phyloP scores from a whole-genome alignment of 64 coral and sea anemone species.

The Pocillopora damicornis region DNA sequence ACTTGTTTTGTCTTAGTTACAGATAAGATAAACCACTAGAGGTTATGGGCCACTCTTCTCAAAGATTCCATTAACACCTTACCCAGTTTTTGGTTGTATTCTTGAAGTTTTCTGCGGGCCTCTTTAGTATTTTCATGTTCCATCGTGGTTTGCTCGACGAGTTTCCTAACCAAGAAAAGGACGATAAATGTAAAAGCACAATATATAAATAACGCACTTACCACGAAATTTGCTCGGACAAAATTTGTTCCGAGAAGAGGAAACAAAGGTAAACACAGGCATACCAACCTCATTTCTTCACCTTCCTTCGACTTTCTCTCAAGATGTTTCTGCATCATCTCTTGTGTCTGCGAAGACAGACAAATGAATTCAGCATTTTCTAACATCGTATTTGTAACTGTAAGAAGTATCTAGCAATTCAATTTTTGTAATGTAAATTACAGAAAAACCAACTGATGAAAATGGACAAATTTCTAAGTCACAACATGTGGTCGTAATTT shows the following conservation, averaged over 20 bases:
- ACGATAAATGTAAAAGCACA: background rate
- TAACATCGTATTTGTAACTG: background rate
- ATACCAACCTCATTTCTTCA: conserved; percentile 88
- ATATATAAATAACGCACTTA: background rate
- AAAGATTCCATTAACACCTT: background rate
- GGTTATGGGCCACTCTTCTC: no score
- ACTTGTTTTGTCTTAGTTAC: no score
- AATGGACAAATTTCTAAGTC: background rate
- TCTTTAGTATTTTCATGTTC: conserved; percentile 94
- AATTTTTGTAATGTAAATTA: no score
- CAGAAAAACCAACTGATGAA: no score
- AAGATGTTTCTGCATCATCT: conserved; percentile 95
- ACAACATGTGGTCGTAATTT: background rate
- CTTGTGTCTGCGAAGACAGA: conserved; percentile 60
- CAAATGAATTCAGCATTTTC: background rate
- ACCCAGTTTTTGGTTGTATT: conserved; percentile 96
- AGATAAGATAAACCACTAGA: no score
- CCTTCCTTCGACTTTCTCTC: conserved; percentile 72
- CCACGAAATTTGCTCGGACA: background rate
- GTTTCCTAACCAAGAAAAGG: conserved; percentile 42
- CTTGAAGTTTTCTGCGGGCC: conserved; percentile 78
- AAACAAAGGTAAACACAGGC: no score
- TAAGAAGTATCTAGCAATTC: background rate
- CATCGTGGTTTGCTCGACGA: conserved; percentile 89
- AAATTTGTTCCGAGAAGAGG: no score